A percentile compares a stretch with the other conserved stretches of the same genome.
These are phyloP conservation scores for Perca schrenkii DNA, from an alignment of 2,113 vertebrate species.

Conservation along the genomic window DNA sequence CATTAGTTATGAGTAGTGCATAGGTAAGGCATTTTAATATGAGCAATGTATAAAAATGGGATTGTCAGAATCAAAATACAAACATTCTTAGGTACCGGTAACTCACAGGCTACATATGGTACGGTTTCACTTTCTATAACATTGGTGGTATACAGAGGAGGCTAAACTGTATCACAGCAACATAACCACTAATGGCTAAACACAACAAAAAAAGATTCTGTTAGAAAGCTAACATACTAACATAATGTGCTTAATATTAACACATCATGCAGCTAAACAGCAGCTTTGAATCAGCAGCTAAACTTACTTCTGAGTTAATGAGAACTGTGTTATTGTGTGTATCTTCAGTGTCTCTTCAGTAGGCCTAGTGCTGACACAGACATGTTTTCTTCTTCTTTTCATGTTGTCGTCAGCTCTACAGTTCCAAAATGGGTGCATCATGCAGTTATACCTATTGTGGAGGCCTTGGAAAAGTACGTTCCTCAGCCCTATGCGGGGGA, in stretches of 20 bases:
- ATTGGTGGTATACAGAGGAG: neutral
- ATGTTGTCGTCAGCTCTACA: slow-evolving; percentile 75
- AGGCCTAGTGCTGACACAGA: neutral
- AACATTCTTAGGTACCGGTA: neutral
- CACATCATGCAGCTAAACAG: neutral
- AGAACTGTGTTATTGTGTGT: neutral
- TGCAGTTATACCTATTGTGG: slow-evolving; percentile 74
- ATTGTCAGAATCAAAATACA: neutral
- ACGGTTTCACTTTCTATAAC: neutral
- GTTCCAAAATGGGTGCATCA: slow-evolving; percentile 90
- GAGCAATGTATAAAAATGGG: neutral
- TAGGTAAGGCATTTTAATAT: neutral
- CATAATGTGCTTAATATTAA: neutral
- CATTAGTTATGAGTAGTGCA: neutral
- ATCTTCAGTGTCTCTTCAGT: neutral
- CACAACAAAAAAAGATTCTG: neutral
- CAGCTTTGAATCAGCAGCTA: neutral
- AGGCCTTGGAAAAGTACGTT: slow-evolving; percentile 79
- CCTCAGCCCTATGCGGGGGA: slow-evolving; percentile 88
- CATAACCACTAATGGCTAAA: neutral
- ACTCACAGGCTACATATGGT: neutral
- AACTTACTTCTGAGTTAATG: neutral
- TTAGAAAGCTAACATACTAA: neutral
- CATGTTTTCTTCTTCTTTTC: neutral
- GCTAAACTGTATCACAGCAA: neutral